phyloP scores from a whole-genome alignment of 2,113 vertebrate genomes.

The Colius striatus region DNA sequence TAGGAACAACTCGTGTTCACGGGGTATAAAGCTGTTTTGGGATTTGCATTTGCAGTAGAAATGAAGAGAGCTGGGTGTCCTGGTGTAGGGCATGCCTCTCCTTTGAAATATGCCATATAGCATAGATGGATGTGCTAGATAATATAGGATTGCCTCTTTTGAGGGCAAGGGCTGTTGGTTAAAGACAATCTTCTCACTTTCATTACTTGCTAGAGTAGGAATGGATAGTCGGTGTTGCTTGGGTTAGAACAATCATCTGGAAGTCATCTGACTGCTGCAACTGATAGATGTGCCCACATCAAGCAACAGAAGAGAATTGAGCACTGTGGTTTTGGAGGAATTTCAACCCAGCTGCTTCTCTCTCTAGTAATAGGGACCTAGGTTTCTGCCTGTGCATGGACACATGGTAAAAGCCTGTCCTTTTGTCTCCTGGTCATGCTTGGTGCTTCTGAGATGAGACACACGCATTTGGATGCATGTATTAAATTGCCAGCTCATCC shows the following conservation, averaged over 20 bases:
- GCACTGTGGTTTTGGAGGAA: background rate
- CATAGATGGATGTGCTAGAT: accelerated
- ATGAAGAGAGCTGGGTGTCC: background rate
- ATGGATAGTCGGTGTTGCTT: background rate
- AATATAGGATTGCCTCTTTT: background rate
- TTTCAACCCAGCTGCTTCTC: background rate
- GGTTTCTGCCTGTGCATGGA: background rate
- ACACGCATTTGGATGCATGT: background rate
- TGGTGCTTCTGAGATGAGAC: background rate
- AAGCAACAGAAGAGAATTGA: background rate
- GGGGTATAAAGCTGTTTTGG: background rate
- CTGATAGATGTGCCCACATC: background rate
- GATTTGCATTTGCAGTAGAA: background rate
- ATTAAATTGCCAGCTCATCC: conserved; percentile 33
- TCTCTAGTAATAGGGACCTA: background rate
- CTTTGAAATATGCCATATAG: background rate
- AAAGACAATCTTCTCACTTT: background rate
- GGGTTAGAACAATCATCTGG: background rate
- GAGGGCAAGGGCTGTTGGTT: background rate
- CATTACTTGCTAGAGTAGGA: background rate
- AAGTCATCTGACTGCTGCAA: background rate
- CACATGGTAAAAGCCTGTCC: too few species aligned
- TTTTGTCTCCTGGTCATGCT: background rate
- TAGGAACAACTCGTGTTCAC: background rate
- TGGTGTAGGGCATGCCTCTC: background rate